Percentiles rank a stretch among this genome's conserved stretches.
These are phyloP conservation scores for Drosophila grimshawi DNA, from an alignment of 1,140 invertebrate genomes.

Conservation along the genomic window DNA sequence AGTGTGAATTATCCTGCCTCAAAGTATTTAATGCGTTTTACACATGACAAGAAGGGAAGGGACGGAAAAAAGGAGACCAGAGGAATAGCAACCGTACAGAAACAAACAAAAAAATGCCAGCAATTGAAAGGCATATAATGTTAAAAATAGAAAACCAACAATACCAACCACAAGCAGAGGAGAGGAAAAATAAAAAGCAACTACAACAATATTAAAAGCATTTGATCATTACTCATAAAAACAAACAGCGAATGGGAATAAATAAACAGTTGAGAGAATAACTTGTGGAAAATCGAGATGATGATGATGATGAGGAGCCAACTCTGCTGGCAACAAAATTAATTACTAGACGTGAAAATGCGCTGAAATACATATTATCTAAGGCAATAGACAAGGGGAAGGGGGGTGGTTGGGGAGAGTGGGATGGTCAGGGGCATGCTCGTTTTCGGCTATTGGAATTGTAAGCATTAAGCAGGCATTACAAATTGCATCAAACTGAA, in stretches of 20 bases:
- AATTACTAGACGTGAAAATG: conserved; percentile 77
- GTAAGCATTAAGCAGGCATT: conserved; percentile 67
- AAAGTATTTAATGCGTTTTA: conserved; percentile 79
- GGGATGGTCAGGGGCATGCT: conserved; percentile 11
- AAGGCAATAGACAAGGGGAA: no score
- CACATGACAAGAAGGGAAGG: conserved; percentile 49
- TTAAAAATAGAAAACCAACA: conserved; percentile 54
- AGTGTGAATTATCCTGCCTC: conserved; percentile 81
- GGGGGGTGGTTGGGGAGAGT: neutral
- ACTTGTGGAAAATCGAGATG: conserved; percentile 38
- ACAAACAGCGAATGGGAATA: conserved; percentile 32
- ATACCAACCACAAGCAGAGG: conserved; percentile 6
- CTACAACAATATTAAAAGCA: conserved; percentile 39
- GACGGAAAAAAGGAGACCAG: neutral
- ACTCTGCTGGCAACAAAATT: conserved; percentile 54
- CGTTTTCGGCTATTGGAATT: conserved; percentile 50
- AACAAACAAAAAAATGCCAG: conserved; percentile 18
- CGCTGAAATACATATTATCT: conserved; percentile 54
- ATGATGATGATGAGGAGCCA: conserved; percentile 25
- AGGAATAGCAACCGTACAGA: conserved; percentile 8
- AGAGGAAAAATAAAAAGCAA: conserved; percentile 32
- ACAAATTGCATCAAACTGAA: conserved; percentile 62
- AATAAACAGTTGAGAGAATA: conserved; percentile 37
- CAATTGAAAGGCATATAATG: conserved; percentile 38
- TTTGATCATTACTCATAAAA: conserved; percentile 71